Evolutionary conservation across 2,888 invertebrate genomes (phyloP).

Genomic region (Siphlonurus alternatus): DNA sequence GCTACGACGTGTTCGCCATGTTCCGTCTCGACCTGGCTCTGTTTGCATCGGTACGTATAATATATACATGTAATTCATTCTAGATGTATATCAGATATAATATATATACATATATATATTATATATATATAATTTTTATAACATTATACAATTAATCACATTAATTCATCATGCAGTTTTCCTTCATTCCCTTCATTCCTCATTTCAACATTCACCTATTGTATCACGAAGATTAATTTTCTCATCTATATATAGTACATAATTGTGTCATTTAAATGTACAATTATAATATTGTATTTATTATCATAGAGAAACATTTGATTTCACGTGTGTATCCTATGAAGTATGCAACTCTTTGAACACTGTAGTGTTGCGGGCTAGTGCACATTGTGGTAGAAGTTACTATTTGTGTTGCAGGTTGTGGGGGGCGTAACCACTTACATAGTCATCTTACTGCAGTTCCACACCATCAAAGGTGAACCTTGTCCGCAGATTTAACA

Average conservation of each 20-base stretch:
- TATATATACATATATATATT: no score
- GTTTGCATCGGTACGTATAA: neutral
- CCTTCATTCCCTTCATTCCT: neutral
- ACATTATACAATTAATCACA: neutral
- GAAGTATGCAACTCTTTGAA: no score
- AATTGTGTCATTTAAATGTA: no score
- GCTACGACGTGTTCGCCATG: neutral
- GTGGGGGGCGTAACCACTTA: neutral
- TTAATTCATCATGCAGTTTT: neutral
- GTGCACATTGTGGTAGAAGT: neutral
- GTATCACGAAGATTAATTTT: neutral
- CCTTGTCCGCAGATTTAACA: no score
- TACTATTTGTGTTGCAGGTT: no score
- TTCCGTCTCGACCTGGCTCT: neutral
- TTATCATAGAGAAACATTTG: no score
- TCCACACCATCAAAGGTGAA: conserved; percentile 34
- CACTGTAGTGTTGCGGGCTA: no score
- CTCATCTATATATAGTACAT: neutral
- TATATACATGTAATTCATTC: neutral
- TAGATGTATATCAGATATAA: no score
- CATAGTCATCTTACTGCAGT: neutral
- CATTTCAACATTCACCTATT: neutral
- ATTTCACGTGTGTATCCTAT: no score
- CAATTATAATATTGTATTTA: no score
- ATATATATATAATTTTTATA: no score